phyloP scores from a whole-genome alignment of 2,797 vertebrate genomes.

The Rhynchonycteris naso region DNA sequence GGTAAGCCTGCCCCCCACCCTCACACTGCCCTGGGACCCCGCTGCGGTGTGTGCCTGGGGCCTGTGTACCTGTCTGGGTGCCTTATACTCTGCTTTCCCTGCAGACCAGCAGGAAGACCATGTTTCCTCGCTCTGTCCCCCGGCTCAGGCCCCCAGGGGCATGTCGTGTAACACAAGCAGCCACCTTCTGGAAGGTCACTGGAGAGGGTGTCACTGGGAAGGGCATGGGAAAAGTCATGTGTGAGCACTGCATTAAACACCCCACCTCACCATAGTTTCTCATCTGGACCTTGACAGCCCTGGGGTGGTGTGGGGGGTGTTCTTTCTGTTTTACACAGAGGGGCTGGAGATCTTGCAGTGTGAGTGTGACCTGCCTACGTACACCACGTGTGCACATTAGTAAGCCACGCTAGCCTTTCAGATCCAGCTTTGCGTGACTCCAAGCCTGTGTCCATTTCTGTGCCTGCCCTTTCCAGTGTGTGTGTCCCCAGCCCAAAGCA shows the following conservation, averaged over 20 bases:
- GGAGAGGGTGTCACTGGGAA: not conserved
- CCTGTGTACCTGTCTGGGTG: not conserved
- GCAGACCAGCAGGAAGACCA: not conserved
- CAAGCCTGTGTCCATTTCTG: not conserved
- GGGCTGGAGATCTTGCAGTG: not conserved
- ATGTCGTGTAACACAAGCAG: not conserved
- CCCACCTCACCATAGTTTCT: not conserved
- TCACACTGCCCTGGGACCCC: not conserved
- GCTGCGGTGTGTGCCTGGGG: not conserved
- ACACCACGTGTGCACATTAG: not conserved
- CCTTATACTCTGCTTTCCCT: not conserved
- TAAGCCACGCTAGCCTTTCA: not conserved
- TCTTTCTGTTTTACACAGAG: not conserved
- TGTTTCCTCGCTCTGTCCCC: not conserved
- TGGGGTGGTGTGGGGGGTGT: rapidly evolving
- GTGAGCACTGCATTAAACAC: not conserved
- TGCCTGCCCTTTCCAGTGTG: not conserved
- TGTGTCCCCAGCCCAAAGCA: not conserved
- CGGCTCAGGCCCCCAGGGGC: not conserved
- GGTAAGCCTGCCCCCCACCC: not conserved
- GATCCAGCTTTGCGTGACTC: not conserved
- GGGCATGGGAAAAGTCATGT: not conserved
- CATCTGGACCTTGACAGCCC: not conserved
- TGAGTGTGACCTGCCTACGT: not conserved
- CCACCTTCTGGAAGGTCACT: not conserved